Base-by-base conservation (phyloP, 1,140 invertebrate genomes). In the Lamellibrachia luymesi region DNA sequence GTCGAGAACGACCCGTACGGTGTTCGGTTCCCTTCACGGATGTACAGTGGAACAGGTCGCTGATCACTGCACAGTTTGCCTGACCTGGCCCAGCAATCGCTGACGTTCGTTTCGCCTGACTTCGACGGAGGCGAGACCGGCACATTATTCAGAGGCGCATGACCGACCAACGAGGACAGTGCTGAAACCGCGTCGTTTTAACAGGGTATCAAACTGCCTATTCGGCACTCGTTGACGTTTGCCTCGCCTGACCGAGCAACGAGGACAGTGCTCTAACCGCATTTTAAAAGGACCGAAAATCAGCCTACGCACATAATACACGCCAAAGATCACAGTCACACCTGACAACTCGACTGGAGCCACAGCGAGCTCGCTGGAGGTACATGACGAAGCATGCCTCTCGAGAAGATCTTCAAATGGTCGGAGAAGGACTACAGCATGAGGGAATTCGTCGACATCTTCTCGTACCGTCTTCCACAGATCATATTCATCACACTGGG, bases 371-470 rank as follows among this genome's bases (percentile, higher is more conserved):
- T 22, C 64, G 64, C 64, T 17, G 25, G 13, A 80, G 4, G 25
- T 17, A 17, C 64, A 80, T 22, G 8, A 56, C 52, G 64, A 80
- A 80, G 17, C 17, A 80, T 80, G 64, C 4, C 64, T 8, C 64
- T 17, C 13, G 6, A 80, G 13, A 80, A 80, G 64, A 6, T 22
- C 8, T 91, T 91, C 49, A 91, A 91, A n/a, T 91, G 91, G 91
- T 91, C 91, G 7, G 91, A 91, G 10, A 27, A 50, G n/a, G 91
- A 25, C 7, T 91, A 91, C 51, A 22, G 13, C 91, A 91, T 91
- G 91, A 91, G 17, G n/a, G 91, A 91, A n/a, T 91, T 91, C 91
- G 91, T 91, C 51, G 91, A 91, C 49, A 50, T 91, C 91, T 91
- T 50, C 91, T 8, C 49, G 51, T 13, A 91, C 91, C 49, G 91